Evolutionary conservation across 1,140 invertebrate species (phyloP), one percentile per base, ranked within the genome.

Genomic region (Hylaeus anthracinus): DNA sequence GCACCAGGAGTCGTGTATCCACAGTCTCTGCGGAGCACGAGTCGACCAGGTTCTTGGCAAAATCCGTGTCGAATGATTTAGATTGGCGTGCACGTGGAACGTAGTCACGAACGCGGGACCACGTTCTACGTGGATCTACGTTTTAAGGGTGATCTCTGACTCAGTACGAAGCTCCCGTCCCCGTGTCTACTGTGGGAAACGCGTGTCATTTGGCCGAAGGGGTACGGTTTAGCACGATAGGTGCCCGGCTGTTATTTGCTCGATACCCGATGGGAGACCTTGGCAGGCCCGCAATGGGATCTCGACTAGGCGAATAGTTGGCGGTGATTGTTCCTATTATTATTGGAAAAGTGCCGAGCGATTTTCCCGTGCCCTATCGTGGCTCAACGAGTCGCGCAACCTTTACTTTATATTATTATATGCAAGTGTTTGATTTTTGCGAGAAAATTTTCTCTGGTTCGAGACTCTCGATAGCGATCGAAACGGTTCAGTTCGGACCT

Each of bases 171-270:
- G 51, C 51, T 51, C 51, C 39, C 39, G 61, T 43, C 61, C 14
- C 61, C 39, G 61, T 64, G 65, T 51, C 51, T 45, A 26, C 63
- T 75, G 77, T 79, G 77, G 77, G 77, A 79, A 79, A 73, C 77
- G 71, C 61, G 77, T 66, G 77, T 73, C 77, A 73, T 79, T 79
- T 79, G 61, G 15, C 61, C 37, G 8, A 56, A 1, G 45, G 45
- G 43, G 3, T 45, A 55, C 60, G 70, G 41, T 79, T 79, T 79
- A 65, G 70, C 76, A 39, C 39, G 60, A 65, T 43, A 70, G 51
- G 51, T 10, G 51, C 51, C 51, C 9, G 2, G 48, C 4, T 67
- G 61, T 45, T 66, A 45, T 56, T 65, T 66, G 61, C 63, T 56
- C 45, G 45, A 43, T 71, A 12, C 26, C 45, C 3, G 26, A 41